Evolutionary conservation across 2,113 vertebrate genomes (phyloP), one percentile per base, ranked within the genome.

Genomic region (Tichodroma muraria): DNA sequence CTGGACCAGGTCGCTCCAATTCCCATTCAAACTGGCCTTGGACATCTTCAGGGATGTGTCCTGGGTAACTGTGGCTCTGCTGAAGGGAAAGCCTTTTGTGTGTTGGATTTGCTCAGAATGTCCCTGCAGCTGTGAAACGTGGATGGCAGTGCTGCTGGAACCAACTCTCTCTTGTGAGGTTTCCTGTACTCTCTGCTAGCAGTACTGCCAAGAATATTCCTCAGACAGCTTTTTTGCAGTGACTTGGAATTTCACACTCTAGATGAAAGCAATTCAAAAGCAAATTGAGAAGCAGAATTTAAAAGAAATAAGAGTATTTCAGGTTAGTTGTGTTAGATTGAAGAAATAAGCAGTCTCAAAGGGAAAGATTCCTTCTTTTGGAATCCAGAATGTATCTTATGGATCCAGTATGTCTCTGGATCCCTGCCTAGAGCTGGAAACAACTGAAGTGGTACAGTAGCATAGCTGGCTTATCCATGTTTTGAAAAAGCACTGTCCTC

Each of bases 81-180:
- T 33, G 54, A 49, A 85, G 60, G 44, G 68, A 66, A 77, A 66
- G 47, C 38, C 23, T 2, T n/a, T n/a, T n/a, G 54, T 30, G 42
- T 49, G n/a, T 84, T 53, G 38, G 52, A 28, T 82, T 60, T 75
- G 61, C 73, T 80, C 40, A 88, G 27, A 79, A 44, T 15, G 68
- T 91, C 81, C 88, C 47, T 16, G 42, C 79, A 65, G 91, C 93
- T 94, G 87, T 33, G 85, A 91, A 91, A 95, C n/a, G 52, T 93
- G 94, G 94, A 94, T 90, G 95, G 94, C 91, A 95, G 69, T 5
- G 68, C 9, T 83, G 76, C 91, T 96, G 92, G 95, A 95, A 96
- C 72, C 68, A 71, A 56, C 52, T 88, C 84, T 88, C 84, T 33
- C 52, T 31, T 31, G 49, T 57, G 90, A 95, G 82, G 91, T 80